phyloP scores from a whole-genome alignment of 30 jellyfish, hydroid and myxozoan species.

The Rhopilema esculentum region DNA sequence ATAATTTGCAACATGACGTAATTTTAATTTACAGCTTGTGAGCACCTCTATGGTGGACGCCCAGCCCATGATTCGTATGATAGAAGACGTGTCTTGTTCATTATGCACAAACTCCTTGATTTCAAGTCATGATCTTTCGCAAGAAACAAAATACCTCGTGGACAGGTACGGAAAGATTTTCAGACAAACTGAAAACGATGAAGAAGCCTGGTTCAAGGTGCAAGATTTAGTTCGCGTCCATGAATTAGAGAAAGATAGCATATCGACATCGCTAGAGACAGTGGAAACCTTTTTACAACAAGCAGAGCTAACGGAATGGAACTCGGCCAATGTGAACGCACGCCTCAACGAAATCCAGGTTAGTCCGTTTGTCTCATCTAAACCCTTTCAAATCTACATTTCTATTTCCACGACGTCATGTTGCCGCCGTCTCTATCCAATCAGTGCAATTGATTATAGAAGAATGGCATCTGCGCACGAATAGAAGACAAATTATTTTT shows the following conservation, averaged over 20 bases:
- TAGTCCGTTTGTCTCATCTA: too few species aligned
- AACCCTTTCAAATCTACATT: too few species aligned
- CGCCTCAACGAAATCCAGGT: constrained; percentile 62
- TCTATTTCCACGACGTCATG: too few species aligned
- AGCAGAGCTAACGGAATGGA: constrained; percentile 25
- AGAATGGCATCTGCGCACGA: too few species aligned
- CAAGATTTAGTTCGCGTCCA: constrained; percentile 27
- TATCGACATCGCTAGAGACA: constrained; percentile 34
- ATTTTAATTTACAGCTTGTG: not conserved
- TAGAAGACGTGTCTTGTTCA: constrained; percentile 18
- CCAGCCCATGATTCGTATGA: not conserved
- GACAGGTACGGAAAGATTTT: constrained; percentile 19
- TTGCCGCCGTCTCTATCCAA: too few species aligned
- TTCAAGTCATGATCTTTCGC: not conserved
- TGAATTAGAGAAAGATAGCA: constrained; percentile 21
- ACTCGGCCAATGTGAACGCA: constrained; percentile 30
- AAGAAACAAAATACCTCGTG: constrained; percentile 6
- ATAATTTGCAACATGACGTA: not conserved
- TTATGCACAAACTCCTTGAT: constrained; percentile 20
- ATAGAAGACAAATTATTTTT: too few species aligned
- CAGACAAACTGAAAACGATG: constrained; percentile 21
- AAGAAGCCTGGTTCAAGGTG: constrained; percentile 1
- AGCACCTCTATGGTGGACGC: constrained; percentile 1
- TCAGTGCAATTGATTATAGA: too few species aligned
- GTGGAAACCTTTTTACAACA: constrained; percentile 36